phyloP scores from a whole-genome alignment of 2,888 invertebrate genomes.

The Tinea pellionella region DNA sequence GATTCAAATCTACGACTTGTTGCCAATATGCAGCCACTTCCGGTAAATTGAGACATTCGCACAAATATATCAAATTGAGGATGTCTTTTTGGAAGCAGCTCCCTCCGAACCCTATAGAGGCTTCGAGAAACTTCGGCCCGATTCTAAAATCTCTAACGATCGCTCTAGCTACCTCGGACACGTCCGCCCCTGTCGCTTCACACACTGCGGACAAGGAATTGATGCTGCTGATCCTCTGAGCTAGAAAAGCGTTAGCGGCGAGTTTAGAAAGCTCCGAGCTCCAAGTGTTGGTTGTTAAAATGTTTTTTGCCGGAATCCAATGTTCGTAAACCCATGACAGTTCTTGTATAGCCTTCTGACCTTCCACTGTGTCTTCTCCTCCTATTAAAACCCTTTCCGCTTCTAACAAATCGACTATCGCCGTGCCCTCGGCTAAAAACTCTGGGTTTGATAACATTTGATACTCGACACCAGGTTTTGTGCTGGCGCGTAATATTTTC shows the following conservation, averaged over 20 bases:
- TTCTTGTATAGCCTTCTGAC: slow-evolving; percentile 86
- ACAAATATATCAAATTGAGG: slow-evolving; percentile 95
- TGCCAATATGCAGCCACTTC: slow-evolving; percentile 99
- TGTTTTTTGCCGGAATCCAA: slow-evolving; percentile 94
- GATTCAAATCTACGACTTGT: slow-evolving; percentile 96
- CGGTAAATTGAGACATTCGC: slow-evolving; percentile 93
- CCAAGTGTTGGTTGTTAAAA: slow-evolving; percentile 99
- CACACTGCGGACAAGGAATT: slow-evolving; percentile 98
- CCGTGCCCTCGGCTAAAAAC: slow-evolving; percentile 98
- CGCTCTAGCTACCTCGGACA: slow-evolving; percentile 95
- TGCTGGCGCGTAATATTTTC: slow-evolving; percentile 94
- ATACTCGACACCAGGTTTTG: slow-evolving; percentile 81
- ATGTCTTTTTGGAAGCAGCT: slow-evolving; percentile 99
- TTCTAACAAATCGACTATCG: slow-evolving; percentile 89
- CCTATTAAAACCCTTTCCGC: slow-evolving; percentile 98
- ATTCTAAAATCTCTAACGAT: slow-evolving; percentile 95
- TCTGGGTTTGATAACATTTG: slow-evolving; percentile 98
- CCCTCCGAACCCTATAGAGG: slow-evolving; percentile 97
- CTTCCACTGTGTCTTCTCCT: slow-evolving; percentile 89
- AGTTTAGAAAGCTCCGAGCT: slow-evolving; percentile 98
- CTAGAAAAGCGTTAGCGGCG: slow-evolving; percentile 98
- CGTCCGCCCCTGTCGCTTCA: slow-evolving; percentile 98
- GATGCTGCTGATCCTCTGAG: slow-evolving; percentile 98
- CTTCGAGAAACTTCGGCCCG: slow-evolving; percentile 96
- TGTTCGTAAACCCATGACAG: slow-evolving; percentile 92